Evolutionary conservation across 1,140 invertebrate species (phyloP), one percentile per base, ranked within the genome.

Genomic region (Lucilia cuprina): DNA sequence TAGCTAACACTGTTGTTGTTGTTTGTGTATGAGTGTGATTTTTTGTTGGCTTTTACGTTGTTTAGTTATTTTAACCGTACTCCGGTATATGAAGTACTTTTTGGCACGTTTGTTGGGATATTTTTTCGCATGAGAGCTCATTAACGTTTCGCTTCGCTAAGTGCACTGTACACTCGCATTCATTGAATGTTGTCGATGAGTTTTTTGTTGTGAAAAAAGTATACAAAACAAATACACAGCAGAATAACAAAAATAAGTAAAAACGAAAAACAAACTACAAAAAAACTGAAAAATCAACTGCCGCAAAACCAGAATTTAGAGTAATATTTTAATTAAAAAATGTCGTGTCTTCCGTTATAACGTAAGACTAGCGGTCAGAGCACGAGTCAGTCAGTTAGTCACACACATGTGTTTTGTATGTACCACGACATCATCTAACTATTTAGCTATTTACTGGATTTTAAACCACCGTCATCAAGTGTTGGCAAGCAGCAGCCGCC

Each of bases 121-220:
- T 88, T 90, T 88, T 89, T 90, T 89, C 89, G 89, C 89, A 86
- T 89, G 89, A 89, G 89, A 89, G 89, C 88, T 89, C 89, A 89
- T 89, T 89, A 90, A 85, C 89, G 89, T 89, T 89, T 89, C 89
- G 89, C 89, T 89, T 89, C 88, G 89, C 89, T 89, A 89, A 87
- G 86, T 87, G 87, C 87, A 87, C 87, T 86, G 87, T 83, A 83
- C 65, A 70, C 65, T 70, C 65, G 65, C 65, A 70, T 70, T 21
- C 65, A 70, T 70, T 70, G 65, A 70, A 70, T 25, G 65, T 25
- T 25, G 65, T 70, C n/a, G 19, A 70, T 12, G 21, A 70, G 19
- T 21, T 21, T 30, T 70, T 70, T 70, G 65, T 70, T 70, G 65
- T 70, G 65, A 5, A 70, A 70, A 21, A 21, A 19, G 65, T 21